Base-by-base conservation (phyloP, 2,888 invertebrate species). In the Nasonovia ribisnigri region DNA sequence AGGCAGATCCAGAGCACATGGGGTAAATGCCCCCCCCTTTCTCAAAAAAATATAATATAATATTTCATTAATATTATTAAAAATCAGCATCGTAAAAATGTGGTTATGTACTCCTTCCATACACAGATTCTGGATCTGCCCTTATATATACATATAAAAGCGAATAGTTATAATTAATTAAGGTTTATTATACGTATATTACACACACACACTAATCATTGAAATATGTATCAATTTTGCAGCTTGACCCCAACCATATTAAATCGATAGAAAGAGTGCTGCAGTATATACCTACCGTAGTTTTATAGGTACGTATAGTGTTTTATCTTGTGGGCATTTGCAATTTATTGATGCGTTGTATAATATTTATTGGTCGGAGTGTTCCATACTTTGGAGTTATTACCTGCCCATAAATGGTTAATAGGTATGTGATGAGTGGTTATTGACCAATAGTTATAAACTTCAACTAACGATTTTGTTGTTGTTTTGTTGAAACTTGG, bases 391-490 rank as follows among this genome's bases (percentile, higher is more conserved):
- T 36, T 36, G 36, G 36, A 36, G 0, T 77, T 20, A 77, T 77
- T 77, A 77, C 36, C 20, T 77, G 36, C 20, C 77, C 42, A 36
- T 36, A 0, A 3, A 36, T 77, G 20, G 77, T 2, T 77, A 36
- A 77, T 77, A 77, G 36, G 4, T 36, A 20, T n/a, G 16, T 77
- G 36, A 77, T 77, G 77, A 77, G 77, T 36, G 36, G 77, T 77
- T 20, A 36, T 46, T 46, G 11, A 46, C 36, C 77, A 36, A 20
- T 77, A 36, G 77, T 36, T 77, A 77, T 77, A 42, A 77, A 20
- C 77, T 36, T 77, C 77, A 36, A 77, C 77, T 77, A 91, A 91
- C 51, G 48, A 84, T 20, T 42, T 91, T 91, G 77, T 91, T 91
- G 51, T 51, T 29, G 43, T 43, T 84, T 43, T 84, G 13, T 43